phyloP scores from a whole-genome alignment of 2,888 invertebrate species.

The Cenopis cana region DNA sequence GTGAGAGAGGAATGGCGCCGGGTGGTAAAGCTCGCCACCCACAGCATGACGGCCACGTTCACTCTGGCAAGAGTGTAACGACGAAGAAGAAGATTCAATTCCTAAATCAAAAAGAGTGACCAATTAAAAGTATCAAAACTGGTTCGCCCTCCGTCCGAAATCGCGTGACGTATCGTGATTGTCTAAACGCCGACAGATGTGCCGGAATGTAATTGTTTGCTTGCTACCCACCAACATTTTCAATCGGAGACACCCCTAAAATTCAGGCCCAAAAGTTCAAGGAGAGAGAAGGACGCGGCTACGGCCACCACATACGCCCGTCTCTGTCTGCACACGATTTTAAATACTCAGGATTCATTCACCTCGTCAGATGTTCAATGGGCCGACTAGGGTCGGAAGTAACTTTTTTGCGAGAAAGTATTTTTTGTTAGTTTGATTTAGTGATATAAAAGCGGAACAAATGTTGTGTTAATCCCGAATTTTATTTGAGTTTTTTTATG shows the following conservation, averaged over 20 bases:
- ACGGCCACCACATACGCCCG: conserved; percentile 5
- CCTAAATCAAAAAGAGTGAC: neutral
- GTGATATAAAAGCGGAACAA: conserved; percentile 56
- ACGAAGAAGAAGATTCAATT: no score
- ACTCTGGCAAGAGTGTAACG: no score
- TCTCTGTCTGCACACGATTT: conserved; percentile 18
- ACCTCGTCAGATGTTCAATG: conserved; percentile 84
- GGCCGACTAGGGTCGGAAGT: conserved; percentile 72
- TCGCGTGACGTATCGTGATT: conserved; percentile 85
- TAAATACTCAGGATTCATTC: conserved; percentile 77
- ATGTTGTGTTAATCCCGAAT: conserved; percentile 43
- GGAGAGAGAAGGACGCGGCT: conserved; percentile 20
- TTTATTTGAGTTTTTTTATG: conserved; percentile 35
- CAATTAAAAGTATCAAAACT: conserved; percentile 63
- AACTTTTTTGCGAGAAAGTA: conserved; percentile 67
- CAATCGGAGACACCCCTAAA: conserved; percentile 59
- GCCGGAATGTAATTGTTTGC: conserved; percentile 82
- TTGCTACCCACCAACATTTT: conserved; percentile 78
- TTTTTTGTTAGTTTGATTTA: conserved; percentile 70
- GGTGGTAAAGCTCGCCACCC: no score
- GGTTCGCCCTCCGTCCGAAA: conserved; percentile 53
- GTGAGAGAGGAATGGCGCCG: no score
- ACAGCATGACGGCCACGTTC: no score
- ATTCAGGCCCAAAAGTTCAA: conserved; percentile 18
- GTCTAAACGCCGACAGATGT: conserved; percentile 84